Evolutionary conservation across 2,797 vertebrate genomes (phyloP), one percentile per base, ranked within the genome.

Genomic region (Takifugu rubripes): DNA sequence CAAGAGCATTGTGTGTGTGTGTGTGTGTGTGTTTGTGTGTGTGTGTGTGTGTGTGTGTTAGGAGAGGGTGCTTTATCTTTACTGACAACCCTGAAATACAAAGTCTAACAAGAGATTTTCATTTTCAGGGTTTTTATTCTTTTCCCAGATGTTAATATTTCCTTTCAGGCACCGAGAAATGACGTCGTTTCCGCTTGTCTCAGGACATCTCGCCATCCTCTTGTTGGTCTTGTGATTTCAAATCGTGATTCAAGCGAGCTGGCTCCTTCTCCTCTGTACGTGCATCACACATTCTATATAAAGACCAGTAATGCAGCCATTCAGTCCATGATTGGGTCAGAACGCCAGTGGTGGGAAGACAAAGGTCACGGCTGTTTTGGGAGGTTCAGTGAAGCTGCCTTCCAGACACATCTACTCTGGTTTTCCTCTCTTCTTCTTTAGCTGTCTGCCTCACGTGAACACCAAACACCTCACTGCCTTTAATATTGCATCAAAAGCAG

Each of bases 361-460:
- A 89, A 87, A 89, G 84, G 84, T 88, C 84, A 79, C 44, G 49
- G 71, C 68, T 73, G 66, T 79, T 88, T 73, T 42, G 44, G 68
- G 66, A 77, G 68, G 82, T 75, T 82, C 72, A 42, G 64, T 68
- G 54, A 62, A 83, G 70, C 73, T 61, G 74, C 79, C 68, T 82
- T 51, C 68, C 31, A 71, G 69, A 75, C 68, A 56, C 25, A 5
- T 70, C 65, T 51, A 64, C 46, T 1, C 49, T 54, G 72, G 47
- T 66, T 61, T 52, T n/a, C 29, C 3, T 53, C 59, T 59, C 24
- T 31, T 53, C 26, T 48, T 29, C 47, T 44, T 36, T 42, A 25
- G 31, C 33, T 16, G 6, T 64, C 65, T 56, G 44, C 36, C 11
- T 68, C 73, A 51, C n/a, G 31, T 64, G 52, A 77, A 73, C 61